phyloP scores from a whole-genome alignment of 2,888 invertebrate species.

The Andrena marginata region DNA sequence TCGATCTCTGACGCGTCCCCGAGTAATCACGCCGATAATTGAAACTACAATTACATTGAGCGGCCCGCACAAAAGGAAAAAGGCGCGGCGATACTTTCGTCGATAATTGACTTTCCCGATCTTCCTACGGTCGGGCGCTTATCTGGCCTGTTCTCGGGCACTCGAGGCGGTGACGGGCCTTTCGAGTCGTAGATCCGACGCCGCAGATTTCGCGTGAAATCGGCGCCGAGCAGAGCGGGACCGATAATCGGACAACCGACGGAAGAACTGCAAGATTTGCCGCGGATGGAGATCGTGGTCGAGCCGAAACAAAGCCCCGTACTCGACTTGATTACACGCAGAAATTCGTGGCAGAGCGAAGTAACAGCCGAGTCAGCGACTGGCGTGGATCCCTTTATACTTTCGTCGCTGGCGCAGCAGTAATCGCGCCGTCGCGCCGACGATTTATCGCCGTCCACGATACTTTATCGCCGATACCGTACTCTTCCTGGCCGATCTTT shows the following conservation, averaged over 20 bases:
- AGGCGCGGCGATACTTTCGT: constrained; percentile 34
- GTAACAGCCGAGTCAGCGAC: constrained; percentile 67
- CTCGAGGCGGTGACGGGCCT: neutral
- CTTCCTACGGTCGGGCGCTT: constrained; percentile 1
- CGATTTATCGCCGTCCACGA: constrained; percentile 66
- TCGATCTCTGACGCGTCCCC: constrained; percentile 39
- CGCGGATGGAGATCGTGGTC: neutral
- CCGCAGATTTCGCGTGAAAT: neutral
- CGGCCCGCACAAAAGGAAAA: constrained; percentile 24
- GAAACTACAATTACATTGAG: constrained; percentile 52
- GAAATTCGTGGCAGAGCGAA: constrained; percentile 55
- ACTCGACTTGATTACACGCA: constrained; percentile 52
- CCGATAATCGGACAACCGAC: neutral
- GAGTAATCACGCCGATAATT: constrained; percentile 50
- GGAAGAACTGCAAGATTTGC: neutral
- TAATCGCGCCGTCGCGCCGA: constrained; percentile 66
- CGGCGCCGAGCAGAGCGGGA: neutral
- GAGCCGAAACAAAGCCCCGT: constrained; percentile 24
- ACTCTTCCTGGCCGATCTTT: constrained; percentile 33
- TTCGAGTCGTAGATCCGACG: neutral
- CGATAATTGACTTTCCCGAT: constrained; percentile 53
- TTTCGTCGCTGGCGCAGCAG: constrained; percentile 72
- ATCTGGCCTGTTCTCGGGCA: constrained; percentile 6
- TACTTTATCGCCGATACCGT: constrained; percentile 68
- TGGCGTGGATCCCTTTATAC: constrained; percentile 55